phyloP scores from a whole-genome alignment of 2,113 vertebrate genomes.

The Hirundichthys speculiger region DNA sequence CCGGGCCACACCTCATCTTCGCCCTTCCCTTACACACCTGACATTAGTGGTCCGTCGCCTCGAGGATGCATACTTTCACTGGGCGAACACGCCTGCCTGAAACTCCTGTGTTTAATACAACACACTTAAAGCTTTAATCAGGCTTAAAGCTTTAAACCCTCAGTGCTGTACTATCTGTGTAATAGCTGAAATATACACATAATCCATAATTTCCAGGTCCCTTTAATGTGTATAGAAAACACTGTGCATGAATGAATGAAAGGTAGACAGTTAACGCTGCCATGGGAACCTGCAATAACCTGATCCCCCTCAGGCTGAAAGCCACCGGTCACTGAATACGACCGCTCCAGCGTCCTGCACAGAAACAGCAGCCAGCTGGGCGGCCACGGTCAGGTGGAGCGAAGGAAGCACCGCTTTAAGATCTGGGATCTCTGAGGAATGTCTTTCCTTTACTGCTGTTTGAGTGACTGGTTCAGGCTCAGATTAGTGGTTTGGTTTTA shows the following conservation, averaged over 20 bases:
- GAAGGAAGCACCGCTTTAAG: background rate
- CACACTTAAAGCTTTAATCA: background rate
- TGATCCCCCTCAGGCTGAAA: conserved; percentile 57
- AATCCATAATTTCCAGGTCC: no score
- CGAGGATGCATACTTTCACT: conserved; percentile 45
- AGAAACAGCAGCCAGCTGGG: conserved; percentile 24
- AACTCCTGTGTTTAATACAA: conserved; percentile 13
- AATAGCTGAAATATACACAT: background rate
- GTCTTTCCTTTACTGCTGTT: background rate
- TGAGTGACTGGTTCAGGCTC: no score
- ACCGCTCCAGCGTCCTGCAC: conserved; percentile 52
- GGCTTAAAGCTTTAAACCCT: background rate
- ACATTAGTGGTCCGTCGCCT: conserved; percentile 14
- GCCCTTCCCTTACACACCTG: conserved; percentile 23
- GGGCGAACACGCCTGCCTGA: conserved; percentile 28
- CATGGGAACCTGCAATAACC: conserved; percentile 58
- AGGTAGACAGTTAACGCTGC: conserved; percentile 9
- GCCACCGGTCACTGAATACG: conserved; percentile 60
- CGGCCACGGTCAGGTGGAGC: conserved; percentile 2
- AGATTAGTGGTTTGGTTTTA: no score
- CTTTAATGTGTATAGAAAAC: no score
- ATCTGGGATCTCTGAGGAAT: background rate
- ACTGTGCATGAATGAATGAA: no score
- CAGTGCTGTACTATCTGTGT: background rate
- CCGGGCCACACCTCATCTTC: conserved; percentile 28